Conservation (phyloP, 2,113 vertebrate genomes). For the Ptilorrhoa leucosticta region DNA sequence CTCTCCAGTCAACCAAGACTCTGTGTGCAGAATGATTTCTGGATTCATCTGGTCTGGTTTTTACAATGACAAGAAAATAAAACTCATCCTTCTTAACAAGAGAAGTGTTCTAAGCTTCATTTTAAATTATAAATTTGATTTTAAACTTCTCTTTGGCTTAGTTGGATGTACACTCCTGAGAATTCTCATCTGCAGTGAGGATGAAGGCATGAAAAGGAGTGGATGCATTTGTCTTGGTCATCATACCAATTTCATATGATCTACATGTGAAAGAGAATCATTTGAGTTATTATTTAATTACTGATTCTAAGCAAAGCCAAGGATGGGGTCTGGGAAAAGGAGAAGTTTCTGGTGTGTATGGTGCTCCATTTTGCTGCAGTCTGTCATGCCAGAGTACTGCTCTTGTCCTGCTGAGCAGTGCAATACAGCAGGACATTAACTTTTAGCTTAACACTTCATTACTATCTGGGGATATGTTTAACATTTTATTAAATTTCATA, state of each 20-base stretch:
- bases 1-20: background rate
- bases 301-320: background rate
- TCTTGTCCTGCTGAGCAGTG: background rate
- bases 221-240: background rate
- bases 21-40: background rate
- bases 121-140: background rate
- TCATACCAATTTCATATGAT: background rate
- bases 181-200: background rate
- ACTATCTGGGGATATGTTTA: background rate
- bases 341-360: background rate
- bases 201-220: background rate
- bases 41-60: background rate
- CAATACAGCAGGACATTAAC: background rate
- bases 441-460: constrained; percentile 21
- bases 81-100: background rate
- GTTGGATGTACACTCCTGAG: background rate
- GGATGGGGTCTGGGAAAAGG: background rate
- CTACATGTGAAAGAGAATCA: background rate
- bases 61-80: background rate
- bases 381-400: background rate
- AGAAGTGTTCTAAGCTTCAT: background rate
- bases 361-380: background rate
- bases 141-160: background rate
- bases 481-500: constrained; percentile 32
- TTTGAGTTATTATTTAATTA: background rate